Evolutionary conservation across 2,113 vertebrate species (phyloP).

Genomic region (Sinocyclocheilus grahami): DNA sequence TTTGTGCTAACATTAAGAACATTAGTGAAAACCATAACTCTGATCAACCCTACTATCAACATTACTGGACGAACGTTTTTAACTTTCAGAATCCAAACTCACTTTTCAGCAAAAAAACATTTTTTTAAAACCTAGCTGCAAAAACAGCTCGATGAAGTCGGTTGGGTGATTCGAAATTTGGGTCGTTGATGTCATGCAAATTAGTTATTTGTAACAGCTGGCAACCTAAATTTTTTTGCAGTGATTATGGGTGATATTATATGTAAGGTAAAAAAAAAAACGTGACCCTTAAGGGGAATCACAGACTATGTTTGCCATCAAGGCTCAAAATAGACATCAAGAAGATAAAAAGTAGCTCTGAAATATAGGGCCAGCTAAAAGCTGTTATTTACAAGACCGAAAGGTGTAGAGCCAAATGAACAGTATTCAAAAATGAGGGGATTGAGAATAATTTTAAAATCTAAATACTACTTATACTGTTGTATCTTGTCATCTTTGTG

Average conservation of each 20-base stretch:
- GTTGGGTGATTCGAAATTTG: background rate
- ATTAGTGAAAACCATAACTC: no score
- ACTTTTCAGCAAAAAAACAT: background rate
- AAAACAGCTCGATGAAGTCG: background rate
- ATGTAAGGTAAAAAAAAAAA: background rate
- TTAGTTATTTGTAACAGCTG: background rate
- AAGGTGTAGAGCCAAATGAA: background rate
- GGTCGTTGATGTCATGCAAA: background rate
- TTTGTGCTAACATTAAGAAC: no score
- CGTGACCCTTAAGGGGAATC: background rate
- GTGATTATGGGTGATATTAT: background rate
- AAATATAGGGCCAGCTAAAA: conserved; percentile 23
- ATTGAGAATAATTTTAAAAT: background rate
- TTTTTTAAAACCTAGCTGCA: background rate
- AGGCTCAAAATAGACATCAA: conserved; percentile 36
- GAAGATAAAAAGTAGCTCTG: conserved; percentile 22
- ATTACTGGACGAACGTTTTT: no score
- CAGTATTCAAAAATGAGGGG: background rate
- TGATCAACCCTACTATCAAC: no score
- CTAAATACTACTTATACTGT: background rate
- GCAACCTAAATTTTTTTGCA: background rate
- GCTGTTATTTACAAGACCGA: background rate
- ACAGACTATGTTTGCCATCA: conserved; percentile 12
- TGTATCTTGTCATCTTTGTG: conserved; percentile 12
- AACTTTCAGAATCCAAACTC: conserved; percentile 13